phyloP scores from a whole-genome alignment of 2,113 vertebrate genomes.

The Phocoena sinus region DNA sequence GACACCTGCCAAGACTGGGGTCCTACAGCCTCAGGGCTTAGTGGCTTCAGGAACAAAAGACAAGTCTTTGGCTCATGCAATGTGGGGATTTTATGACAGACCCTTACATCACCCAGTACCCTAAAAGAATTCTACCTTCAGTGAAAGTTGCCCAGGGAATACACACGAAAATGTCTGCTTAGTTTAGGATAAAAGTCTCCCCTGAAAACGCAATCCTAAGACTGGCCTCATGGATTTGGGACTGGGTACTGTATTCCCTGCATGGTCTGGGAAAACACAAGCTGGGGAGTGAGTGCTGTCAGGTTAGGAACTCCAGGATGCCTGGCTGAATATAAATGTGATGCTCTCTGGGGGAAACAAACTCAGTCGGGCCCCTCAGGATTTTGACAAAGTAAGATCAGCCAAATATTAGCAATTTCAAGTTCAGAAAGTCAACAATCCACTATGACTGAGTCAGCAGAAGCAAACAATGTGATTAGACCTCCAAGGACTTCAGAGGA shows the following conservation, averaged over 20 bases:
- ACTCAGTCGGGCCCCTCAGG: background rate
- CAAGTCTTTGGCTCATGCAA: background rate
- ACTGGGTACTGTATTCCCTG: background rate
- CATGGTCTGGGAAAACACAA: background rate
- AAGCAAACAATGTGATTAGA: background rate
- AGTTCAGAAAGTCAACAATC: conserved; percentile 5
- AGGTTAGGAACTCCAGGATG: background rate
- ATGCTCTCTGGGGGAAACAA: background rate
- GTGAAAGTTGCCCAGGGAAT: background rate
- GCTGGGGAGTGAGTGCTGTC: background rate
- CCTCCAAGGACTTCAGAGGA: background rate
- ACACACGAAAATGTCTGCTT: background rate
- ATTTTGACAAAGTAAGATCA: conserved; percentile 13
- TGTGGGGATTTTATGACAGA: background rate
- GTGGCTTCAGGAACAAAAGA: background rate
- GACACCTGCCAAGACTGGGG: background rate
- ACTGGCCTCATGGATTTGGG: background rate
- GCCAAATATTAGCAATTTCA: conserved; percentile 9
- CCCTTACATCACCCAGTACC: background rate
- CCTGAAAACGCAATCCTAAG: background rate
- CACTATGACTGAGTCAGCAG: background rate
- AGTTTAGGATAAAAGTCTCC: background rate
- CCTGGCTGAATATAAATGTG: background rate
- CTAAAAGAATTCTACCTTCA: background rate
- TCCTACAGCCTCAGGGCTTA: background rate